These are phyloP conservation scores for Drosophila bocqueti DNA, from an alignment of 1,140 invertebrate genomes.

Conservation along the genomic window DNA sequence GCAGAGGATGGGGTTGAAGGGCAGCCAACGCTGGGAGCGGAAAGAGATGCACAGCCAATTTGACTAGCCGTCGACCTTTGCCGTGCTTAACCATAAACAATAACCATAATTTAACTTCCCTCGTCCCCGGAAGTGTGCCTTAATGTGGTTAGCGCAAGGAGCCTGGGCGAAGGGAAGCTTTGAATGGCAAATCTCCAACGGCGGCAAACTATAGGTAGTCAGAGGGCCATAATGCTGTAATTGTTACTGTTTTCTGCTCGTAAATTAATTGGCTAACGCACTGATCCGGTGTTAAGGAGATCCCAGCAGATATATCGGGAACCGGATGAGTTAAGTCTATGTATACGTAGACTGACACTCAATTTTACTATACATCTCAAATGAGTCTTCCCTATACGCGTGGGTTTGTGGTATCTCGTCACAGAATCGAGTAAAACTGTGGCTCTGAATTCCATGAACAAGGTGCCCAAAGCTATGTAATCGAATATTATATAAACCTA, in stretches of 20 bases:
- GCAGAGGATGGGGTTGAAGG: conserved; percentile 5
- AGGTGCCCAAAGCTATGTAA: neutral
- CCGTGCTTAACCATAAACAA: conserved; percentile 79
- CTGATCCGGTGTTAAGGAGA: conserved; percentile 2
- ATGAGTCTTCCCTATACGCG: neutral
- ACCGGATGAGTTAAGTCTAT: neutral
- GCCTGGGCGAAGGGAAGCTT: neutral
- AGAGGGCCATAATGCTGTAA: conserved; percentile 14
- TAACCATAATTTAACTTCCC: conserved; percentile 78
- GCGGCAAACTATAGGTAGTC: conserved; percentile 2
- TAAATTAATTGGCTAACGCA: neutral
- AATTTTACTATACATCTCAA: too few relatives aligned
- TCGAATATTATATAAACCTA: neutral
- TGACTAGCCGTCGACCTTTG: conserved; percentile 62
- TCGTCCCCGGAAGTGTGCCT: conserved; percentile 35
- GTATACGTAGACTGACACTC: too few relatives aligned
- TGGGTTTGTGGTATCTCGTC: neutral
- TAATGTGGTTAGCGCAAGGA: conserved; percentile 66
- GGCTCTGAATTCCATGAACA: too few relatives aligned
- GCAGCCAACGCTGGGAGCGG: conserved; percentile 15
- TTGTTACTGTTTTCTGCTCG: neutral
- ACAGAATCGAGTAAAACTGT: neutral
- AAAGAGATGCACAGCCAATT: conserved; percentile 37
- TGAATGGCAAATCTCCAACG: neutral
- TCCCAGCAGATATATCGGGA: neutral